Conservation (phyloP, 1,140 invertebrate genomes). For the Tyrophagus putrescentiae region DNA sequence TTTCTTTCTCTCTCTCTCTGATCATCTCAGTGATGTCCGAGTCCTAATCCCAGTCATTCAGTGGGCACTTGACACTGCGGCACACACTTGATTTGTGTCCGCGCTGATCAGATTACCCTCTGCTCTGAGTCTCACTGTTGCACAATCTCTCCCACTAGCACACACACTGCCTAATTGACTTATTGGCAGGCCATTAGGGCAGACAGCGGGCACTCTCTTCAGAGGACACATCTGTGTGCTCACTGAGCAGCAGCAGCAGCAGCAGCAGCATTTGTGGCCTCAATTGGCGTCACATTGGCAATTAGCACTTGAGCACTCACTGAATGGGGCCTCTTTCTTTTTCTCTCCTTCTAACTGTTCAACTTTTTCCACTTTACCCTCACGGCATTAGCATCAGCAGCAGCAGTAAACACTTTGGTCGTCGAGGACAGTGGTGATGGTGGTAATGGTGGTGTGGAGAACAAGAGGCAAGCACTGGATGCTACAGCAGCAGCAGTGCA, state of each 20-base stretch:
- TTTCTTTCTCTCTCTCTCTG: neutral
- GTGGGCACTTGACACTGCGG: neutral
- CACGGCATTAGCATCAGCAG: no score
- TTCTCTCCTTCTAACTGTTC: no score
- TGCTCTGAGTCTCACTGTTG: no score
- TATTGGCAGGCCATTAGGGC: constrained; percentile 4
- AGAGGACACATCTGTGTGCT: neutral
- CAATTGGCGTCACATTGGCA: neutral
- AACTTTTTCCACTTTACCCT: no score
- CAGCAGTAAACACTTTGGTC: no score
- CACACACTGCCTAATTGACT: constrained; percentile 3
- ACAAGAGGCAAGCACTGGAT: no score
- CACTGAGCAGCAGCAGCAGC: neutral
- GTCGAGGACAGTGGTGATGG: no score
- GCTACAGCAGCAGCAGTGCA: no score
- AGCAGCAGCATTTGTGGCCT: neutral
- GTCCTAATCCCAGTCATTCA: no score
- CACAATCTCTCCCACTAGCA: neutral
- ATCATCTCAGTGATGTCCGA: neutral
- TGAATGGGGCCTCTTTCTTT: no score
- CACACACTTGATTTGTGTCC: neutral
- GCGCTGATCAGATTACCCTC: no score
- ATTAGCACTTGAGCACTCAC: neutral
- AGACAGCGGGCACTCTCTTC: neutral
- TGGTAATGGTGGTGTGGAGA: no score